These are phyloP conservation scores for Petrosia ficiformis DNA, from an alignment of 37 sponge, comb jelly and placozoan species.

Conservation along the genomic window DNA sequence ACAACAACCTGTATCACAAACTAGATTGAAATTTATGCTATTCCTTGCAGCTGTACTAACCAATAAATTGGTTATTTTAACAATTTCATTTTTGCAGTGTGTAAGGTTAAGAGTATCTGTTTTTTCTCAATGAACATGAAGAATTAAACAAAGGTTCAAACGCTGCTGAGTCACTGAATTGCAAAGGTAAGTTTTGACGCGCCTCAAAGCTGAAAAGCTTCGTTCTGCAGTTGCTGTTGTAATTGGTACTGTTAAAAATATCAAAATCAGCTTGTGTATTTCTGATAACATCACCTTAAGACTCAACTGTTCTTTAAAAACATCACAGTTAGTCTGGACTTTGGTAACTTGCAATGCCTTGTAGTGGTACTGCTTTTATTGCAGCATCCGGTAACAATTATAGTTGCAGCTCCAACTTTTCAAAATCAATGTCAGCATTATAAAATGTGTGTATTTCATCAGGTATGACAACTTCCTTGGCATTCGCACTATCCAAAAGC, in stretches of 20 bases:
- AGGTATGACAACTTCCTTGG: not conserved
- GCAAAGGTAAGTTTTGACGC: conserved; percentile 25
- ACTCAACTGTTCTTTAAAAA: conserved; percentile 8
- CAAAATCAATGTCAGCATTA: conserved; percentile 19
- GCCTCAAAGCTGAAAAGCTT: conserved; percentile 36
- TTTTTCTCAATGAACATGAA: conserved; percentile 11
- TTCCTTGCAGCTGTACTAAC: no score
- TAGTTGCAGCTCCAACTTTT: conserved; percentile 19
- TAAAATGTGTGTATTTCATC: not conserved
- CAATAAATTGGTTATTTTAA: not conserved
- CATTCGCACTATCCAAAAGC: conserved; percentile 14
- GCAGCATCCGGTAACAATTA: conserved; percentile 20
- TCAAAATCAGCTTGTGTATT: conserved; percentile 43
- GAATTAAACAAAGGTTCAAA: conserved; percentile 36
- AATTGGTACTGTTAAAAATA: conserved; percentile 55
- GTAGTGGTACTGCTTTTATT: conserved; percentile 6
- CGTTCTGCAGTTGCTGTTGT: conserved; percentile 50
- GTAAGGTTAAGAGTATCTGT: conserved; percentile 12
- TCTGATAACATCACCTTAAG: conserved; percentile 24
- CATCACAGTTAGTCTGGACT: conserved; percentile 43
- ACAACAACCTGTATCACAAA: no score
- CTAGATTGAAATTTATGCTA: no score
- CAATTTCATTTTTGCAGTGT: conserved; percentile 2
- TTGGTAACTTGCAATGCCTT: conserved; percentile 34
- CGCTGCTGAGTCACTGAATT: conserved; percentile 32